These are phyloP conservation scores for Yponomeuta malinellus DNA, from an alignment of 2,888 invertebrate genomes.

Conservation along the genomic window DNA sequence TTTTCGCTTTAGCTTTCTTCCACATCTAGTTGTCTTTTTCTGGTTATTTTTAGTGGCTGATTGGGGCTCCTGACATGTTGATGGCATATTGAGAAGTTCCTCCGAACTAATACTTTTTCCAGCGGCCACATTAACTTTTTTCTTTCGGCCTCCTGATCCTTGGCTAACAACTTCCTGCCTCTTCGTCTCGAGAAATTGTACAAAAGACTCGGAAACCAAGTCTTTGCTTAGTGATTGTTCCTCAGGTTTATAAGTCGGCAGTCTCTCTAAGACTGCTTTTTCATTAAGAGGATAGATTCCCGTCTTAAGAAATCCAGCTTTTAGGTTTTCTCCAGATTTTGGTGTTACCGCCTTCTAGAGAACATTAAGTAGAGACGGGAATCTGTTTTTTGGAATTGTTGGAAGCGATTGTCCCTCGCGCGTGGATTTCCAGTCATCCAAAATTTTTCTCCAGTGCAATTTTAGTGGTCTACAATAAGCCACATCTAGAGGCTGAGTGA, in stretches of 20 bases:
- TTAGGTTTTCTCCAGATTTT: background rate
- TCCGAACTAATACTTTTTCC: background rate
- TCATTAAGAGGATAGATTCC: too few species aligned
- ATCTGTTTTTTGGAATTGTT: background rate
- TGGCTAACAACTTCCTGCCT: background rate
- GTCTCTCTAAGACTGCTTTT: background rate
- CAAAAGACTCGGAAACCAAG: background rate
- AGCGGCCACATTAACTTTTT: background rate
- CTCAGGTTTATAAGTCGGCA: background rate
- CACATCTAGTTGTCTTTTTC: background rate
- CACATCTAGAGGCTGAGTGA: too few species aligned
- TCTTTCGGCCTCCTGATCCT: constrained; percentile 1
- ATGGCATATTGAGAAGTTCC: constrained; percentile 1
- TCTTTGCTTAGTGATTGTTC: background rate
- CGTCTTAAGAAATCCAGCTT: background rate
- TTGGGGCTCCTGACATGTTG: background rate
- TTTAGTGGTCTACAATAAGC: background rate
- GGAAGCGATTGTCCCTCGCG: background rate
- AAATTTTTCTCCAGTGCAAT: background rate
- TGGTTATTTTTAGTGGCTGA: background rate
- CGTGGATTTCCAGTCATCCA: background rate
- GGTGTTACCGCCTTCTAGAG: background rate
- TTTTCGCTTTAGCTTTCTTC: background rate
- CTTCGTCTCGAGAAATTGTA: constrained; percentile 1
- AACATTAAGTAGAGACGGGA: background rate